A percentile compares a stretch with the other conserved stretches of the same genome.
Evolutionary conservation across 2,113 vertebrate genomes (phyloP).

Genomic region (Azemiops feae): DNA sequence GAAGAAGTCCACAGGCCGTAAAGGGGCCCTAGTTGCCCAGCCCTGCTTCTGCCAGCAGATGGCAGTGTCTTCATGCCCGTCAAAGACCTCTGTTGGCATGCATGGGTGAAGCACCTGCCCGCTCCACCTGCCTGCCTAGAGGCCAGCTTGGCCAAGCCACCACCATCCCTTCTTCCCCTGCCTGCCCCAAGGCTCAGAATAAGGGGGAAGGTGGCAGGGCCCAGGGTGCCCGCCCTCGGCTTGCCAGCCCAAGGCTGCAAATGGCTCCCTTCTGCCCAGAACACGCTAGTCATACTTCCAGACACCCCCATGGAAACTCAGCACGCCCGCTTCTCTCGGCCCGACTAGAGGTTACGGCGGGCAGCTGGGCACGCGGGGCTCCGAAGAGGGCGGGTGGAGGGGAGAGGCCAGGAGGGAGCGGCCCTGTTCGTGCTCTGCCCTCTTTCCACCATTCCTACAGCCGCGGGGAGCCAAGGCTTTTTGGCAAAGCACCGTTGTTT

Average conservation of each 20-base stretch:
- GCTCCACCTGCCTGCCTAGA: background rate
- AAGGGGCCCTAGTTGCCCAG: too few relatives aligned
- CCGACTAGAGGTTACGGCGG: background rate
- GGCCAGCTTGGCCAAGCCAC: background rate
- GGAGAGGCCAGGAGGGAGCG: background rate
- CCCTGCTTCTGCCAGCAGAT: background rate
- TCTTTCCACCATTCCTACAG: background rate
- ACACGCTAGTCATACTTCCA: background rate
- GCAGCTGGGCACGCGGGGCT: background rate
- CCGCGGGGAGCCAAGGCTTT: too few relatives aligned
- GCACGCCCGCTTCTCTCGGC: background rate
- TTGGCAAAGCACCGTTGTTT: background rate
- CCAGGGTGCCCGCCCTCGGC: background rate
- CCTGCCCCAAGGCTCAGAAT: background rate
- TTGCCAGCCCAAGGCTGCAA: background rate
- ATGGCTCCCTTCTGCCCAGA: background rate
- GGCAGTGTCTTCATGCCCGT: background rate
- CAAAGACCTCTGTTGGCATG: background rate
- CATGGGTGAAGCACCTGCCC: too few relatives aligned
- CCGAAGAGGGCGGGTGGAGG: fast-evolving
- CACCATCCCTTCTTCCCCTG: background rate
- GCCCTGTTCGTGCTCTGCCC: too few relatives aligned
- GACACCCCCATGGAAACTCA: background rate
- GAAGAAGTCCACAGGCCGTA: background rate
- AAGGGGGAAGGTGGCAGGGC: background rate